phyloP scores from a whole-genome alignment of 1,140 invertebrate species.

The Polyergus mexicanus region DNA sequence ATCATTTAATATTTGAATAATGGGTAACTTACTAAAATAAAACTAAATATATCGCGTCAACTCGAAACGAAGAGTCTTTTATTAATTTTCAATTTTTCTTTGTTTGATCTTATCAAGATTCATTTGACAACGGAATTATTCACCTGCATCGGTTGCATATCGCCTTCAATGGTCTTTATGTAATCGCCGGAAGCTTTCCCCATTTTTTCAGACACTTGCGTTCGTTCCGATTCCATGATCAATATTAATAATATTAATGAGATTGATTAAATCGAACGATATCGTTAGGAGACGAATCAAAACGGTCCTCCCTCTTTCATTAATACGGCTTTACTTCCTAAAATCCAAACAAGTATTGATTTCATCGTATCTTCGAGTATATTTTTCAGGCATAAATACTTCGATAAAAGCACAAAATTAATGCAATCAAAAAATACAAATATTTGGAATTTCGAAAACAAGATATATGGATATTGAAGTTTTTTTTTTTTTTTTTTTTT shows the following conservation, averaged over 20 bases:
- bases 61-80: background rate
- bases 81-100: background rate
- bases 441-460: background rate
- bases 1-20: background rate
- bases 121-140: slow-evolving; percentile 29
- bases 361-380: background rate
- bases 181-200: slow-evolving; percentile 77
- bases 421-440: background rate
- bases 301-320: background rate
- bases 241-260: slow-evolving; percentile 27
- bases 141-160: slow-evolving; percentile 80
- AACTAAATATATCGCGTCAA: background rate
- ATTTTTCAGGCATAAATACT: background rate
- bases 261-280: slow-evolving; percentile 13
- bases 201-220: slow-evolving; percentile 72
- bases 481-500: background rate
- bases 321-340: slow-evolving; percentile 30
- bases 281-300: background rate
- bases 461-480: background rate
- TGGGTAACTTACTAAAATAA: too few relatives aligned
- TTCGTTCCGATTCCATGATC: background rate
- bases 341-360: slow-evolving; percentile 23
- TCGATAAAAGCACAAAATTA: background rate
- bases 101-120: background rate
- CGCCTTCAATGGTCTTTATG: slow-evolving; percentile 81